Evolutionary conservation across 2,113 vertebrate species (phyloP).

Genomic region (Dipodomys ordii): DNA sequence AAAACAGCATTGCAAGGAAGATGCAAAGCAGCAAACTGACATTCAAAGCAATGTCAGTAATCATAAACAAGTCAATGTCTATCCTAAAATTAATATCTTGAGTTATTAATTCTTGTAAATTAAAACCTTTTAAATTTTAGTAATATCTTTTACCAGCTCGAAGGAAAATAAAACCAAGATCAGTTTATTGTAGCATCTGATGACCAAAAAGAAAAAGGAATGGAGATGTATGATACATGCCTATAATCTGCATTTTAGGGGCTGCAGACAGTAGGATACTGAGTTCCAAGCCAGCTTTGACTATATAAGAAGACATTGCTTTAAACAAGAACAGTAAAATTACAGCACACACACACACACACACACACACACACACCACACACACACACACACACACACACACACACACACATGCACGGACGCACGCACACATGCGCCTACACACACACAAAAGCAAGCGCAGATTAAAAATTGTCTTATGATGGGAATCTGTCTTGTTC

Average conservation of each 20-base stretch:
- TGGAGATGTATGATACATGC: too few relatives aligned
- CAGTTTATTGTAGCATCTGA: neutral
- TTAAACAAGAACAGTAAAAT: too few relatives aligned
- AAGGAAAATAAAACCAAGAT: conserved; percentile 58
- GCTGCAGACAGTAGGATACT: too few relatives aligned
- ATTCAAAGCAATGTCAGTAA: neutral
- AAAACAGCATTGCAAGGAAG: neutral
- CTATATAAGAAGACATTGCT: neutral
- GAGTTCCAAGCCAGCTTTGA: too few relatives aligned
- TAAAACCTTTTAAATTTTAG: neutral
- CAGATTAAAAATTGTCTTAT: neutral
- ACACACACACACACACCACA: too few relatives aligned
- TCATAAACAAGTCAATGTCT: neutral
- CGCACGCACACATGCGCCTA: too few relatives aligned
- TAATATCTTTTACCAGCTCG: conserved; percentile 36
- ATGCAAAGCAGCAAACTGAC: neutral
- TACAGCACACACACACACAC: too few relatives aligned
- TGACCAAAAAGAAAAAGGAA: conserved; percentile 60
- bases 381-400: too few relatives aligned
- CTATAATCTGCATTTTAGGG: too few relatives aligned
- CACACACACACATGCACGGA: too few relatives aligned
- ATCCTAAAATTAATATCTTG: neutral
- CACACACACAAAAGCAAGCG: too few relatives aligned
- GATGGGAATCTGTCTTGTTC: too few relatives aligned
- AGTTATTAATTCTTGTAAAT: neutral